Percentiles rank a stretch among this genome's conserved stretches.
Evolutionary conservation across 2,797 vertebrate genomes (phyloP).

Genomic region (Sebastes vulpes): DNA sequence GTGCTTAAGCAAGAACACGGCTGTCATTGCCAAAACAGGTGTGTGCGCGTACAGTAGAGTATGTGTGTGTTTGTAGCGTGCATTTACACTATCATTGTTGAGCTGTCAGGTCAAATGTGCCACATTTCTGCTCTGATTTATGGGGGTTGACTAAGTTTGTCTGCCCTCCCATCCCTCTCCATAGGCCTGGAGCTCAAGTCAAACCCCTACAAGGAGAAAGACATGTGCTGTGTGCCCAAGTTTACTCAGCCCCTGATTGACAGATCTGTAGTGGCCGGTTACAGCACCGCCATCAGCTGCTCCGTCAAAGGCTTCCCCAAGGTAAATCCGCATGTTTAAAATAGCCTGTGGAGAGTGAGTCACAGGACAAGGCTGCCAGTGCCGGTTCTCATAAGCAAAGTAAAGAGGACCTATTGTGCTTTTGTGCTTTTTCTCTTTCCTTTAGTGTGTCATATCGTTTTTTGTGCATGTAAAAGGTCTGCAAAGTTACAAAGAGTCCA

Average conservation of each 20-base stretch:
- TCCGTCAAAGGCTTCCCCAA: conserved; percentile 90
- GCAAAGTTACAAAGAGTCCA: not conserved
- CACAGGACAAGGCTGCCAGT: not conserved
- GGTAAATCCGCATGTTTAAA: conserved; percentile 72
- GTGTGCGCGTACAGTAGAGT: not conserved
- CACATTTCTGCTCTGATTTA: conserved; percentile 14
- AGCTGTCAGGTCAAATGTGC: not conserved
- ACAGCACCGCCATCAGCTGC: conserved; percentile 91
- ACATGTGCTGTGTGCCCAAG: conserved; percentile 86
- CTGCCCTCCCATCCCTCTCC: not conserved
- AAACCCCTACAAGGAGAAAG: conserved; percentile 86
- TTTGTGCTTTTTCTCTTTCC: not conserved
- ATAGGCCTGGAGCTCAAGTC: conserved; percentile 82
- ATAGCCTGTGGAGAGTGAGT: conserved; percentile 4
- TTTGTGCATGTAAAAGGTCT: not conserved
- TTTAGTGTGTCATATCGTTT: not conserved
- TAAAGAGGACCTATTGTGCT: not conserved
- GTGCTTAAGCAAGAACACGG: conserved; percentile 88
- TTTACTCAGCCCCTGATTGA: conserved; percentile 91
- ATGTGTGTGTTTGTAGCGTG: not conserved
- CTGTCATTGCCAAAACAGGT: conserved; percentile 89
- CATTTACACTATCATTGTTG: too few relatives aligned
- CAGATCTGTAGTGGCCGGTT: conserved; percentile 90
- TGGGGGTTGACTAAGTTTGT: not conserved
- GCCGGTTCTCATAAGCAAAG: conserved; percentile 10